phyloP scores from a whole-genome alignment of 2,888 invertebrate species.

The Heliconius ismenius region DNA sequence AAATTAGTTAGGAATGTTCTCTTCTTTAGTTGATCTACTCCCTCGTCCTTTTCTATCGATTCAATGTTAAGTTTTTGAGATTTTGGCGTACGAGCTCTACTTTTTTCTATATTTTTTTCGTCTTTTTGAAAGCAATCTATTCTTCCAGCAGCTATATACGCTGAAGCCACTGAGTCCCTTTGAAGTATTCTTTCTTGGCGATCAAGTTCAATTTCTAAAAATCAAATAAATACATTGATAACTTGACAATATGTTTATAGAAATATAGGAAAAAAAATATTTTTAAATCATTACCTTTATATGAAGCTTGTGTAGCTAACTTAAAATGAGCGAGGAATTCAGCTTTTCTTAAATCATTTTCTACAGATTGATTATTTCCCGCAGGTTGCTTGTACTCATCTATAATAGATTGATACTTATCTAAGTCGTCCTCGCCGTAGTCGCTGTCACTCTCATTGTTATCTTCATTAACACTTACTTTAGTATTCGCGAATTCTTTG shows the following conservation, averaged over 20 bases:
- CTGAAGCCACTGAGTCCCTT: slow-evolving; percentile 78
- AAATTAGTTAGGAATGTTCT: slow-evolving; percentile 82
- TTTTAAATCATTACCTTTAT: slow-evolving; percentile 77
- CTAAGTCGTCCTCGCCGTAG: slow-evolving; percentile 77
- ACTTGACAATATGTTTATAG: neutral
- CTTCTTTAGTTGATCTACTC: slow-evolving; percentile 69
- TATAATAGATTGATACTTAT: slow-evolving; percentile 77
- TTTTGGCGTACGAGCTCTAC: slow-evolving; percentile 15
- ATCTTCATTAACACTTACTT: slow-evolving; percentile 61
- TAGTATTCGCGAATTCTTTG: slow-evolving; percentile 65
- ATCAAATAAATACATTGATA: neutral
- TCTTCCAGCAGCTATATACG: slow-evolving; percentile 67
- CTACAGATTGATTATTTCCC: slow-evolving; percentile 50
- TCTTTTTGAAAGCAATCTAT: slow-evolving; percentile 60
- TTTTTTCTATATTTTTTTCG: slow-evolving; percentile 51
- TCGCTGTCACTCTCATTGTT: slow-evolving; percentile 74
- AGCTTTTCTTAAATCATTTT: slow-evolving; percentile 73
- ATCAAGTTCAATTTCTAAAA: slow-evolving; percentile 79
- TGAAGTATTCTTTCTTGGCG: slow-evolving; percentile 82
- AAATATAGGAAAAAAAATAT: neutral
- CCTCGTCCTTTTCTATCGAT: slow-evolving; percentile 47
- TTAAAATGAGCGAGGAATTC: slow-evolving; percentile 84
- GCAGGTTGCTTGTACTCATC: slow-evolving; percentile 61
- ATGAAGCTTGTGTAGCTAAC: slow-evolving; percentile 82
- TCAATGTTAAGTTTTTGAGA: slow-evolving; percentile 22